Evolutionary conservation across 2,113 vertebrate species (phyloP).

Genomic region (Podarcis raffonei): DNA sequence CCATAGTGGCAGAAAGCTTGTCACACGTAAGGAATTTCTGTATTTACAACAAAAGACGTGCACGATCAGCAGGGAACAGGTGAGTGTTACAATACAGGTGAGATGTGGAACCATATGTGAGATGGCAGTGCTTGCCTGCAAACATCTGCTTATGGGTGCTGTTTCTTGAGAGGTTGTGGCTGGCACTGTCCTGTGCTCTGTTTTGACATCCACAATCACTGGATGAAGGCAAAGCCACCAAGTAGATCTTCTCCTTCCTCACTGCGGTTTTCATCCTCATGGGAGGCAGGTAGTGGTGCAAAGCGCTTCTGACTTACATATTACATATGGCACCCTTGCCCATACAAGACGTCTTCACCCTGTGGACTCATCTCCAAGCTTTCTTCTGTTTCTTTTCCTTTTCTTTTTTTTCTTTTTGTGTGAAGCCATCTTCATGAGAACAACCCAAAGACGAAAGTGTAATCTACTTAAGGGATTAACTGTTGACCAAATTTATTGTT

Average conservation of each 20-base stretch:
- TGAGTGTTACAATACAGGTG: background rate
- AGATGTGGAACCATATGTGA: background rate
- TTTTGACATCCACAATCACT: background rate
- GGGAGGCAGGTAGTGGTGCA: background rate
- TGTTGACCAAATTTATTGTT: slow-evolving; percentile 39
- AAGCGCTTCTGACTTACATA: background rate
- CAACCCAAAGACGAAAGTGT: slow-evolving; percentile 70
- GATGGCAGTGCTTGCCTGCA: background rate
- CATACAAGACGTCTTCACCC: background rate
- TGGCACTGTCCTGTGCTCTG: background rate
- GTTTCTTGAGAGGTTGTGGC: background rate
- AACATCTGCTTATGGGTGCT: background rate
- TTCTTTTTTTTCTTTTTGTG: slow-evolving; percentile 24
- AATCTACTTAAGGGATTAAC: slow-evolving; percentile 40
- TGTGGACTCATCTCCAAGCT: background rate
- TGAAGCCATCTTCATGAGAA: slow-evolving; percentile 56
- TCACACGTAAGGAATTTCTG: background rate
- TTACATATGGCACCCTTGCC: background rate
- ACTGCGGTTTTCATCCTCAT: background rate
- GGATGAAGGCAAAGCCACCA: background rate
- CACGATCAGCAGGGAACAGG: background rate
- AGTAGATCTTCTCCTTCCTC: background rate
- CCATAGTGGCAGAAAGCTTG: background rate
- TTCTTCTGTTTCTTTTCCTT: slow-evolving; percentile 18
- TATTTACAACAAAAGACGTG: background rate